phyloP scores from a whole-genome alignment of 2,797 vertebrate species.

The Sebastes wilsoni region DNA sequence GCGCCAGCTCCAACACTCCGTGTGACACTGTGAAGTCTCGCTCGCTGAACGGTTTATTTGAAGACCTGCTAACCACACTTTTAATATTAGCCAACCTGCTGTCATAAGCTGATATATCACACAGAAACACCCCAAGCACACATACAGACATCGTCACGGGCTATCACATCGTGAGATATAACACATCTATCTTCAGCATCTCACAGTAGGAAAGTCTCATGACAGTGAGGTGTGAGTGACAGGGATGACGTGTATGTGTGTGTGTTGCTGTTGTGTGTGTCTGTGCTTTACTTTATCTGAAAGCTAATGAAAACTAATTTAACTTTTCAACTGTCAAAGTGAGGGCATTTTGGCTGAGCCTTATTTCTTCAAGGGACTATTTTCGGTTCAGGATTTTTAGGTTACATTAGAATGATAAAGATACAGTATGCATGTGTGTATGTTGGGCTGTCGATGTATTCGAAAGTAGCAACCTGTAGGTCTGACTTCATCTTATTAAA shows the following conservation, averaged over 20 bases:
- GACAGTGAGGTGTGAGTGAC: slow-evolving; percentile 46
- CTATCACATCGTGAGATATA: slow-evolving; percentile 55
- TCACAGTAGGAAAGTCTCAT: slow-evolving; percentile 42
- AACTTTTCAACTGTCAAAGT: slow-evolving; percentile 4
- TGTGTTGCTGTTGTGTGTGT: not conserved
- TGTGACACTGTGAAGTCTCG: slow-evolving; percentile 54
- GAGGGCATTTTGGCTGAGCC: not conserved
- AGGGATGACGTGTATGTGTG: not conserved
- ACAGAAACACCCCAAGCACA: slow-evolving; percentile 19
- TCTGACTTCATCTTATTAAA: too few species aligned
- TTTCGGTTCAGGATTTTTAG: not conserved
- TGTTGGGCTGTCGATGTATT: not conserved
- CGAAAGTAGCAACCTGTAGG: not conserved
- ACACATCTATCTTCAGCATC: slow-evolving; percentile 71
- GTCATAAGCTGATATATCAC: slow-evolving; percentile 62
- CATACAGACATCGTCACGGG: slow-evolving; percentile 6
- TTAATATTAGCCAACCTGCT: slow-evolving; percentile 65
- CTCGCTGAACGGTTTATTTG: slow-evolving; percentile 62
- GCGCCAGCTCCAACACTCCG: slow-evolving; percentile 46
- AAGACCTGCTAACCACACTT: slow-evolving; percentile 68
- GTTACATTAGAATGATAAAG: not conserved
- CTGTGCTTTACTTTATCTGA: slow-evolving; percentile 1
- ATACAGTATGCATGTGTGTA: not conserved
- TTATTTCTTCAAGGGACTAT: not conserved
- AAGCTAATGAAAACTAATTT: slow-evolving; percentile 16